Evolutionary conservation across 2,113 vertebrate species (phyloP).

Genomic region (Poecile atricapillus): DNA sequence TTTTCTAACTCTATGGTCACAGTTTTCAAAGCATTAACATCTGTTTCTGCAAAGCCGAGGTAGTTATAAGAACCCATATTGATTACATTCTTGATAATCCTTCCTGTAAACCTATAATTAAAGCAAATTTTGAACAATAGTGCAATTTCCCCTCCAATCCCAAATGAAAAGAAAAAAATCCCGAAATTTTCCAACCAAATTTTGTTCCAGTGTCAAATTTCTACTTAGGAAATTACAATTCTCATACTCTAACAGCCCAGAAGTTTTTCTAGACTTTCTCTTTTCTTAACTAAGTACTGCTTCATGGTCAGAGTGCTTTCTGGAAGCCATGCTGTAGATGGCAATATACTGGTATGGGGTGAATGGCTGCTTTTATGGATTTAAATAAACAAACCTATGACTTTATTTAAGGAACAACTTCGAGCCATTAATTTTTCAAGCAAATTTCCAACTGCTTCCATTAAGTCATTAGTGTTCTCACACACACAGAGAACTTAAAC

Average conservation of each 20-base stretch:
- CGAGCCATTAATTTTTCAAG: not conserved
- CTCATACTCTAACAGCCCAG: accelerated
- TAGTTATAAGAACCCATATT: conserved; percentile 97
- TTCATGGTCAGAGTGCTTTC: not conserved
- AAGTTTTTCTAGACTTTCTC: not conserved
- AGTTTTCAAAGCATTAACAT: conserved; percentile 80
- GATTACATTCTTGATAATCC: conserved; percentile 83
- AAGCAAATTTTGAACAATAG: not conserved
- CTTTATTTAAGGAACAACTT: not conserved
- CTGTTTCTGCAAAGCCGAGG: conserved; percentile 86
- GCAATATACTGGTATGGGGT: not conserved
- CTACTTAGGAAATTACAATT: not conserved
- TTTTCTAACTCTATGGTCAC: conserved; percentile 72
- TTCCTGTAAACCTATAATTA: conserved; percentile 85
- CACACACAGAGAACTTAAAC: not conserved
- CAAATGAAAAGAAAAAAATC: not conserved
- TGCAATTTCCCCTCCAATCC: not conserved
- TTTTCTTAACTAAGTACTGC: not conserved
- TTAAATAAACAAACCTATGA: not conserved
- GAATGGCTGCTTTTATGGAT: not conserved
- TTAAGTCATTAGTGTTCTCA: not conserved
- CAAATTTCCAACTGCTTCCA: not conserved
- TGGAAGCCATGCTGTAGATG: not conserved
- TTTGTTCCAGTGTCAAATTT: not conserved
- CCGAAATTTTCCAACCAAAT: not conserved